A percentile compares a stretch with the other conserved stretches of the same genome.
phyloP scores from a whole-genome alignment of 2,888 invertebrate genomes.

The Platycnemis pennipes region DNA sequence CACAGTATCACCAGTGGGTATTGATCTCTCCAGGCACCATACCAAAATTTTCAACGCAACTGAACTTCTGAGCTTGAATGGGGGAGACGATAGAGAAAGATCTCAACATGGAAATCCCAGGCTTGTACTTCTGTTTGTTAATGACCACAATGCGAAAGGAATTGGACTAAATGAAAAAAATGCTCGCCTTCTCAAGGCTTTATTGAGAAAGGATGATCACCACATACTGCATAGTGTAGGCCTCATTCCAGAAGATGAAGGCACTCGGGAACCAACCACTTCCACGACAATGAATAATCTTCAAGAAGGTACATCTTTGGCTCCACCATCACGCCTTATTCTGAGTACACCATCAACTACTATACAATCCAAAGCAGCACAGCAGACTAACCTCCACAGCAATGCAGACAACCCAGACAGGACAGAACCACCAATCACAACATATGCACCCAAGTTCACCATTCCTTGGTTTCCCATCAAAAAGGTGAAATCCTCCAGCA shows the following conservation, averaged over 20 bases:
- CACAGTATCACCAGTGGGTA: neutral
- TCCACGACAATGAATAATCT: slow-evolving; percentile 11
- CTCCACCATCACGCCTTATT: neutral
- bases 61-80: slow-evolving; percentile 6
- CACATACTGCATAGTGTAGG: slow-evolving; percentile 37
- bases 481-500: neutral
- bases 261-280: neutral
- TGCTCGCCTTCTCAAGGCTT: slow-evolving; percentile 61
- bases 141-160: slow-evolving; percentile 60
- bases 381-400: neutral
- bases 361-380: neutral
- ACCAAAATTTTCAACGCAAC: slow-evolving; percentile 13
- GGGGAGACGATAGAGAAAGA: neutral
- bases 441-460: slow-evolving; percentile 39
- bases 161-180: slow-evolving; percentile 53
- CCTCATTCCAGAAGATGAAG: slow-evolving; percentile 34
- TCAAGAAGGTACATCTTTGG: neutral
- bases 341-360: neutral
- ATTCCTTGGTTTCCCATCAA: slow-evolving; percentile 57
- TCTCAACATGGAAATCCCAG: slow-evolving; percentile 43
- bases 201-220: slow-evolving; percentile 56
- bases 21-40: neutral
- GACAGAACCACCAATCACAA: slow-evolving; percentile 52
- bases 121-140: slow-evolving; percentile 52
- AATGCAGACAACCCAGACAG: neutral